These are phyloP conservation scores for Diadumene lineata DNA, from an alignment of 92 coral and sea anemone genomes.

Conservation along the genomic window DNA sequence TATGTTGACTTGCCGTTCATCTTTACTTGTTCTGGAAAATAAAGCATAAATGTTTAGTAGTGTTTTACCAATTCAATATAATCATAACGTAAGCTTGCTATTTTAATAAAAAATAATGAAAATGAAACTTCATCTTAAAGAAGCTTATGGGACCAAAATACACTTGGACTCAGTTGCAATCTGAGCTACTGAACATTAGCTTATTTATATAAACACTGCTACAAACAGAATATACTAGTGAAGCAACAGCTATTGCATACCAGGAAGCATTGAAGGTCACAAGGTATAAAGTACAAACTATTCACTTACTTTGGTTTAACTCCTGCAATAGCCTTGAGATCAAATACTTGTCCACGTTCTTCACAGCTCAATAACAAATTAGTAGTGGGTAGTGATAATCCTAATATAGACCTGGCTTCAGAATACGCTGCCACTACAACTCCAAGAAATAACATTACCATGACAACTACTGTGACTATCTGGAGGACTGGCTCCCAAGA, in stretches of 20 bases:
- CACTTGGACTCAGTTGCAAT: too few relatives aligned
- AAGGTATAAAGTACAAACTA: too few relatives aligned
- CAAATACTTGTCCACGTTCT: conserved; percentile 82
- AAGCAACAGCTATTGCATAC: too few relatives aligned
- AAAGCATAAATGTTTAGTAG: not conserved
- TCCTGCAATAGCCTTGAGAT: conserved; percentile 86
- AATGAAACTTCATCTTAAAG: too few relatives aligned
- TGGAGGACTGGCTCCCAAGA: conserved; percentile 86
- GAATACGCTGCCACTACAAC: conserved; percentile 78
- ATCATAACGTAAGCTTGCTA: too few relatives aligned
- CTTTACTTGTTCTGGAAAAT: conserved; percentile 47
- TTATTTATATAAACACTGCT: too few relatives aligned
- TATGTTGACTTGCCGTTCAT: conserved; percentile 45
- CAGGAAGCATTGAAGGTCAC: too few relatives aligned
- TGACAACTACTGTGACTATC: conserved; percentile 57
- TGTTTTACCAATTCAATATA: too few relatives aligned
- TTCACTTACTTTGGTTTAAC: conserved; percentile 63
- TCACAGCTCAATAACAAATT: conserved; percentile 45
- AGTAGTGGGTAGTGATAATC: conserved; percentile 57
- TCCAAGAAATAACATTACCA: conserved; percentile 68
- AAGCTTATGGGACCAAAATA: too few relatives aligned
- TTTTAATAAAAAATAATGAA: too few relatives aligned
- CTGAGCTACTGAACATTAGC: too few relatives aligned
- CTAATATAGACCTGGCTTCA: conserved; percentile 89
- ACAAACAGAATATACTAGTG: too few relatives aligned